Conservation (phyloP, 2,888 invertebrate genomes). For the Ypsolopha scabrella region DNA sequence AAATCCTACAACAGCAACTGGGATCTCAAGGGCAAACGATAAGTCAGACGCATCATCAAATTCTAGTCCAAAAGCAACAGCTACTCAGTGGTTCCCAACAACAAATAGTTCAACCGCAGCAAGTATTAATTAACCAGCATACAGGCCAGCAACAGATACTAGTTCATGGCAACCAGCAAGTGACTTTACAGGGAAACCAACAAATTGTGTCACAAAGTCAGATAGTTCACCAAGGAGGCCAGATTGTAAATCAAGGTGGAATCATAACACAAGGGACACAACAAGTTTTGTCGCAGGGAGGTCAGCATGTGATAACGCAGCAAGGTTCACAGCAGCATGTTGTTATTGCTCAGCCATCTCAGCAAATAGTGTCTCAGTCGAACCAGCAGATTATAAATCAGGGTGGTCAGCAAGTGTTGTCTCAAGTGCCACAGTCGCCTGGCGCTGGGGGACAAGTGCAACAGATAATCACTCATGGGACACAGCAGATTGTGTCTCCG, state of each 20-base stretch:
- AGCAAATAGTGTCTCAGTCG: slow-evolving; percentile 60
- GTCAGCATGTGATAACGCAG: slow-evolving; percentile 60
- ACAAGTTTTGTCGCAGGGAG: slow-evolving; percentile 58
- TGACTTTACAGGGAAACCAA: slow-evolving; percentile 56
- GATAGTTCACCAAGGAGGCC: slow-evolving; percentile 60
- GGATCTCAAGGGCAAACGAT: slow-evolving; percentile 63
- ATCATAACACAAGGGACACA: slow-evolving; percentile 53
- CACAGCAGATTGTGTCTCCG: slow-evolving; percentile 59
- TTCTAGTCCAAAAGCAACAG: slow-evolving; percentile 69
- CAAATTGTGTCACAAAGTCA: slow-evolving; percentile 60
- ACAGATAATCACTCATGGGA: slow-evolving; percentile 62
- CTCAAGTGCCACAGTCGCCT: slow-evolving; percentile 55
- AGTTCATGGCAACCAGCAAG: slow-evolving; percentile 63
- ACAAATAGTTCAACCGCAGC: slow-evolving; percentile 63
- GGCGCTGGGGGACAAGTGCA: slow-evolving; percentile 54
- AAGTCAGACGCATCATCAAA: slow-evolving; percentile 61
- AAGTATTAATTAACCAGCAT: slow-evolving; percentile 61
- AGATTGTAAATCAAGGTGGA: slow-evolving; percentile 55
- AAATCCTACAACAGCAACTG: slow-evolving; percentile 72
- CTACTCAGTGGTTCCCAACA: slow-evolving; percentile 66
- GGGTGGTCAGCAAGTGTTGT: slow-evolving; percentile 48
- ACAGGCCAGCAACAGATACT: slow-evolving; percentile 62
- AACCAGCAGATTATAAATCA: slow-evolving; percentile 61
- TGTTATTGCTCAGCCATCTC: slow-evolving; percentile 57
- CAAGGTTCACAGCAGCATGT: slow-evolving; percentile 63